Evolutionary conservation across 2,113 vertebrate genomes (phyloP).

Genomic region (Cyrtonyx montezumae): DNA sequence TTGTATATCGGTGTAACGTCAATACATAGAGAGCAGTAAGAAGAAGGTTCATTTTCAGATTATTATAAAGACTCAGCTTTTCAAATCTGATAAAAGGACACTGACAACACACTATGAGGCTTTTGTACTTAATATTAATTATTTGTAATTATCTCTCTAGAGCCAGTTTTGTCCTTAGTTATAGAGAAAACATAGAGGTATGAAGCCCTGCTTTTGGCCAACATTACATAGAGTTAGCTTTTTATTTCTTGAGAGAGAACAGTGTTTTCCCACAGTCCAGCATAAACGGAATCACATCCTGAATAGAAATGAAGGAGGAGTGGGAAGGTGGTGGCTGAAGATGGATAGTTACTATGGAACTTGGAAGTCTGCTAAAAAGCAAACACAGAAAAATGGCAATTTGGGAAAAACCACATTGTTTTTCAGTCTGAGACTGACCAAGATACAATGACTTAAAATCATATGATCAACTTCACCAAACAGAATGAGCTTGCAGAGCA

Average conservation of each 20-base stretch:
- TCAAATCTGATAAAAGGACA: neutral
- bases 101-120: neutral
- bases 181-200: neutral
- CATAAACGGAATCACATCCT: neutral
- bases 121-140: neutral
- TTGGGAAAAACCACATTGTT: conserved; percentile 8
- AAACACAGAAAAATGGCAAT: conserved; percentile 25
- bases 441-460: conserved; percentile 27
- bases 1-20: neutral
- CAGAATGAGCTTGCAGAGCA: neutral
- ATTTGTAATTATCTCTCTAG: neutral
- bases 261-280: neutral
- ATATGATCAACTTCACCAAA: neutral
- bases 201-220: neutral
- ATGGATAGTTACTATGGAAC: neutral
- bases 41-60: neutral
- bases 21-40: neutral
- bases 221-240: neutral
- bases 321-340: neutral
- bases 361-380: conserved; percentile 31
- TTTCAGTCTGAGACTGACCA: conserved; percentile 15
- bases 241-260: conserved; percentile 5
- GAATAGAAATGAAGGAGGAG: conserved; percentile 27
- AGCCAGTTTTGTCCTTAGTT: neutral
- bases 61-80: neutral